Base-by-base conservation (phyloP, 2,888 invertebrate genomes). In the Nomada fucata region DNA sequence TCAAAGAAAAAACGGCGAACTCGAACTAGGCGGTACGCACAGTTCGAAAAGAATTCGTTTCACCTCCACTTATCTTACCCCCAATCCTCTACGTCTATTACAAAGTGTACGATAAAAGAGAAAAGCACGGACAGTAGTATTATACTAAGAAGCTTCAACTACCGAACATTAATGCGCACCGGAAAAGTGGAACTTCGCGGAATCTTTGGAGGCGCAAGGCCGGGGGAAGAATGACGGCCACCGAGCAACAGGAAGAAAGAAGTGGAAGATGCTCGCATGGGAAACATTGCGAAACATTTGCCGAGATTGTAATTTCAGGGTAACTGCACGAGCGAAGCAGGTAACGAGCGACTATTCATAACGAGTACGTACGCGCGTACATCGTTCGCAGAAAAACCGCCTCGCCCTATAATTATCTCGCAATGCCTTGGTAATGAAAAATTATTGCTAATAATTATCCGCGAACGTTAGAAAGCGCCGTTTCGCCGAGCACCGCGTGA, bases 321-420 rank as follows among this genome's bases (percentile, higher is more conserved):
- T 76, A 74, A 72, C 71, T 79, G 52, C 29, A 67, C 82, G 76
- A 67, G 80, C 83, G 67, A 73, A 76, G 76, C 83, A 73, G 71
- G 81, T 83, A 88, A 84, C 84, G 84, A 86, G 76, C 82, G 61
- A 88, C 88, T 84, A 84, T 88, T 86, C 81, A 64, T 87, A 86
- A 86, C 80, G 29, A 36, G 65, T 68, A 67, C 23, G 61, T 67
- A 67, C 55, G 26, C 64, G 52, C 29, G 63, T 53, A 67, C 52
- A 57, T 59, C 52, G 61, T 42, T 55, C 65, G 55, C 50, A 20
- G 47, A 53, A 78, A 79, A 82, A 79, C 57, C 55, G 60, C 57
- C 75, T 82, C 71, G 84, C 76, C 75, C 84, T 69, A 77, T 86
- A 85, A 88, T 88, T 88, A 88, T 83, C 81, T 82, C 72, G 76